Evolutionary conservation across 2,797 vertebrate genomes (phyloP).

Genomic region (Acestrorhynchus altus): DNA sequence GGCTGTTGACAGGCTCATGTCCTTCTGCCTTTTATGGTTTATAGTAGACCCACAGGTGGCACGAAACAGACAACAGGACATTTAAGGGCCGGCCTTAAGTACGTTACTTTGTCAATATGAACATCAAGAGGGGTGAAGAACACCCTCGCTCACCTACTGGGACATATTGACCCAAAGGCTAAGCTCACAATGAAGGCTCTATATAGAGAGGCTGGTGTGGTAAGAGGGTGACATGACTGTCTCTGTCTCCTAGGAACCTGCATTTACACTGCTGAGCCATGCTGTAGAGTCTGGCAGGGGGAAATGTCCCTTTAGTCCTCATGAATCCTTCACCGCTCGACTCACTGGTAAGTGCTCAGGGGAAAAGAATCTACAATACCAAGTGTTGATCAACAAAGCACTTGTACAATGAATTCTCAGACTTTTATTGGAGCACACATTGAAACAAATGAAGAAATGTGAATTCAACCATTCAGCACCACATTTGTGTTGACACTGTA

Average conservation of each 20-base stretch:
- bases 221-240: constrained; percentile 45
- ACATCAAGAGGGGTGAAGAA: constrained; percentile 6
- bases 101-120: constrained; percentile 20
- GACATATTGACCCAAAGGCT: constrained; percentile 24
- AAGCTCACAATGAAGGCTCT: constrained; percentile 39
- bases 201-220: constrained; percentile 26
- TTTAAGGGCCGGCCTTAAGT: constrained; percentile 6
- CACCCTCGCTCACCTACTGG: constrained; percentile 16
- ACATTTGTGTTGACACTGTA: too few relatives aligned
- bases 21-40: constrained; percentile 19
- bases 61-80: constrained; percentile 48
- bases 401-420: too few relatives aligned
- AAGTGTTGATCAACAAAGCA: too few relatives aligned
- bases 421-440: too few relatives aligned
- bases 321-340: constrained; percentile 77
- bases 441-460: too few relatives aligned
- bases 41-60: constrained; percentile 19
- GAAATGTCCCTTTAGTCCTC: constrained; percentile 87
- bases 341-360: constrained; percentile 73
- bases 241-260: constrained; percentile 64
- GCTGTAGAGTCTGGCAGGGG: constrained; percentile 82
- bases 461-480: too few relatives aligned
- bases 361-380: too few relatives aligned
- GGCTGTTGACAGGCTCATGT: not conserved
- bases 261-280: constrained; percentile 69